Evolutionary conservation across 1,140 invertebrate species (phyloP).

Genomic region (Pissodes strobi): DNA sequence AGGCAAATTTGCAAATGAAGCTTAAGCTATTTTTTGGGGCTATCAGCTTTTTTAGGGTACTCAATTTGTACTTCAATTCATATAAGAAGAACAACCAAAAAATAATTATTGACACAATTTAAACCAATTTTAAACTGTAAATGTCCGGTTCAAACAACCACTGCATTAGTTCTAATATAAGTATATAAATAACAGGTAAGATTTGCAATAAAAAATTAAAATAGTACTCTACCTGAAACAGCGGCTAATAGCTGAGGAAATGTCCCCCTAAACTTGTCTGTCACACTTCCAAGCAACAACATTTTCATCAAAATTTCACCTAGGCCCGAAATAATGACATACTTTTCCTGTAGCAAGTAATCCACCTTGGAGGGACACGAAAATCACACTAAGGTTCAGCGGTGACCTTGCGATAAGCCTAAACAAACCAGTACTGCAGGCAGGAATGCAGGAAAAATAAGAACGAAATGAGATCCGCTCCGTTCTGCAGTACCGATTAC

Average conservation of each 20-base stretch:
- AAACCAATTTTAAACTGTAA: too few species aligned
- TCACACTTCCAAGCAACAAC: constrained; percentile 29
- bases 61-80: too few species aligned
- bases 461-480: constrained; percentile 2
- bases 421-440: constrained; percentile 4
- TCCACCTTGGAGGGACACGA: constrained; percentile 3
- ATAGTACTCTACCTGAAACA: constrained; percentile 32
- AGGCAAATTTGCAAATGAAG: too few species aligned
- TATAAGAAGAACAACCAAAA: too few species aligned
- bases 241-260: constrained; percentile 34
- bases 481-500: background rate
- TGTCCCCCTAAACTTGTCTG: constrained; percentile 30
- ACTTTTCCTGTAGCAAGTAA: background rate
- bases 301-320: constrained; percentile 20
- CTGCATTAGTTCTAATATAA: too few species aligned
- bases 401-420: constrained; percentile 21
- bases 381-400: constrained; percentile 2
- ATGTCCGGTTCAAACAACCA: too few species aligned
- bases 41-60: too few species aligned
- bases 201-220: too few species aligned
- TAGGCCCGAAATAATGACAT: background rate
- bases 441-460: constrained; percentile 22
- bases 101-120: too few species aligned
- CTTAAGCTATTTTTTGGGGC: too few species aligned
- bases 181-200: too few species aligned